These are phyloP conservation scores for Hyppa rectilinea DNA, from an alignment of 2,888 invertebrate species.

Conservation along the genomic window DNA sequence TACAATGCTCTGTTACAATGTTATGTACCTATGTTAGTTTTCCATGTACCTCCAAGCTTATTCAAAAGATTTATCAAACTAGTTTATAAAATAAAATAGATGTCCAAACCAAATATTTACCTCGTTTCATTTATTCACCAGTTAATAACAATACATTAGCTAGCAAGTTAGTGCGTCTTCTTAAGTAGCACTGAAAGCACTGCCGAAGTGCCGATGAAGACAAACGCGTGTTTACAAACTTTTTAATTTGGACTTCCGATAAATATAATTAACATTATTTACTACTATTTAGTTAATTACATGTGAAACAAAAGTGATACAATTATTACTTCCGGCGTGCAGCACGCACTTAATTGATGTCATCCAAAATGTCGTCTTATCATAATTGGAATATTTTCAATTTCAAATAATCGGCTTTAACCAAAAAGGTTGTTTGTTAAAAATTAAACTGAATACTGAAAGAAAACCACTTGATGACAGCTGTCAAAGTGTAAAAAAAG, in stretches of 20 bases:
- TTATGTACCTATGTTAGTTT: background rate
- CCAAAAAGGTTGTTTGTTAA: too few species aligned
- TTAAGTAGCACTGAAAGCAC: background rate
- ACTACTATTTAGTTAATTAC: background rate
- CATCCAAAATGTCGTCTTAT: slow-evolving; percentile 3
- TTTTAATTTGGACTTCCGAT: background rate
- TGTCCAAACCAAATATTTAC: background rate
- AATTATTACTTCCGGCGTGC: background rate
- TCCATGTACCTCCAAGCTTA: background rate
- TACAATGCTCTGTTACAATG: background rate
- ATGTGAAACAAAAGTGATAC: background rate
- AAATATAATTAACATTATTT: background rate
- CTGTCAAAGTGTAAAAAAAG: background rate
- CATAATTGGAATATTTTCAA: too few species aligned
- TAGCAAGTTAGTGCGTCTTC: too few species aligned
- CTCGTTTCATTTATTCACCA: background rate
- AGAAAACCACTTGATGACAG: too few species aligned
- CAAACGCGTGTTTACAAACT: too few species aligned
- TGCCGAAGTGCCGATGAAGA: too few species aligned
- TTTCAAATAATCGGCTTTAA: background rate
- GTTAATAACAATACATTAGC: background rate
- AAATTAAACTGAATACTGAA: too few species aligned
- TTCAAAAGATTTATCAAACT: background rate
- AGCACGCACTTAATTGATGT: background rate
- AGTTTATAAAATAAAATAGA: background rate